Evolutionary conservation across 2,113 vertebrate genomes (phyloP).

Genomic region (Thryonomys swinderianus): DNA sequence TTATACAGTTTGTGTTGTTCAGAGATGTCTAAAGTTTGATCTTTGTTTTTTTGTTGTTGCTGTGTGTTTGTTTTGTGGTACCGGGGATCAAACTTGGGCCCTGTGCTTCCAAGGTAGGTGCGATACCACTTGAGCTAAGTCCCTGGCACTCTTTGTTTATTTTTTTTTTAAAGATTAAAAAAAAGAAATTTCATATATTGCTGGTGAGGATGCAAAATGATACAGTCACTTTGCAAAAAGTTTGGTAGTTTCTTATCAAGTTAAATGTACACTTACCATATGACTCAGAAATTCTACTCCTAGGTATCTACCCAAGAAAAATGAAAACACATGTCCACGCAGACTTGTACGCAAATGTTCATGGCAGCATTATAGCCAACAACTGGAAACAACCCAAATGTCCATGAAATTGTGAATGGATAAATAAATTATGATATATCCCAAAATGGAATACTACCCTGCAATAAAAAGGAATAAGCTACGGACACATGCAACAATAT

Average conservation of each 20-base stretch:
- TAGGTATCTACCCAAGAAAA: neutral
- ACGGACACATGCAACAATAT: neutral
- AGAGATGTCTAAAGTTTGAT: slow-evolving; percentile 91
- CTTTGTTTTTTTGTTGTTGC: slow-evolving; percentile 92
- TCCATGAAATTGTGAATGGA: neutral
- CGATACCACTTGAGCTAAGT: too few species aligned
- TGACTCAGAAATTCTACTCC: neutral
- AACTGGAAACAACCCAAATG: neutral
- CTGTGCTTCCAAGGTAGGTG: too few species aligned
- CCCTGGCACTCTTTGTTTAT: too few species aligned
- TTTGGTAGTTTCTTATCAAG: neutral
- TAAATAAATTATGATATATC: neutral
- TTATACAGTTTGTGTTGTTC: slow-evolving; percentile 91
- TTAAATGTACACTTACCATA: neutral
- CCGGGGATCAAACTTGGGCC: too few species aligned
- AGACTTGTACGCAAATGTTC: slow-evolving; percentile 1
- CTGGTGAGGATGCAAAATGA: neutral
- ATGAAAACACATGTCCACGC: neutral
- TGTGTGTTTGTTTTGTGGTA: too few species aligned
- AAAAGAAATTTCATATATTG: neutral
- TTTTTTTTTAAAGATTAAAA: too few species aligned
- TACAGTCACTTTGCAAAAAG: neutral
- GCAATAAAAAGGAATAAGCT: neutral
- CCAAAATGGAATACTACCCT: neutral
- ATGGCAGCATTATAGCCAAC: neutral